Evolutionary conservation across 2,888 invertebrate species (phyloP).

Genomic region (Amphipoea lucens): DNA sequence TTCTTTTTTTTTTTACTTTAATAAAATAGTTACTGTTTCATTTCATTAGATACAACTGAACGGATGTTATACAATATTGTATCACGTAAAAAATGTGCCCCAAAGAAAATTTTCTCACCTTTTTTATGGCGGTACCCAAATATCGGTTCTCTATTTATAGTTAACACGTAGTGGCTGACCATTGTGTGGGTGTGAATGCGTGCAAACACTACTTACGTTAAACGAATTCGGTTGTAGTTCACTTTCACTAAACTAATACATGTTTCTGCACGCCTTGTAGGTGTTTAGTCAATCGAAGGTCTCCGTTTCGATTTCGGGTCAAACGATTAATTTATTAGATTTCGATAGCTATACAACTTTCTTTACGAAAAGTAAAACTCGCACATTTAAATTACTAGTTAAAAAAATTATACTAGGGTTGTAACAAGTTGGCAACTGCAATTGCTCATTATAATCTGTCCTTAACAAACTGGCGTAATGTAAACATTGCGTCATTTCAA

Average conservation of each 20-base stretch:
- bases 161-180: conserved; percentile 40
- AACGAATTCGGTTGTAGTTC: conserved; percentile 67
- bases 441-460: conserved; percentile 29
- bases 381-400: conserved; percentile 6
- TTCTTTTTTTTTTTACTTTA: not conserved
- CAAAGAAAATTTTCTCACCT: conserved; percentile 33
- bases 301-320: conserved; percentile 61
- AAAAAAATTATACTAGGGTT: conserved; percentile 12
- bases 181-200: conserved; percentile 55
- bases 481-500: conserved; percentile 51
- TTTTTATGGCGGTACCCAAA: conserved; percentile 31
- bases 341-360: conserved; percentile 57
- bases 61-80: conserved; percentile 36
- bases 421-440: conserved; percentile 31
- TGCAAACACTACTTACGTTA: conserved; percentile 65
- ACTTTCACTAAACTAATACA: conserved; percentile 71
- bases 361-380: conserved; percentile 52
- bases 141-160: conserved; percentile 50
- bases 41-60: not conserved
- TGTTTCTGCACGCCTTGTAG: conserved; percentile 60
- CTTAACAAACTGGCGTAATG: conserved; percentile 33
- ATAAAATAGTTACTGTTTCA: not conserved
- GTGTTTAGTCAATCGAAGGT: conserved; percentile 60
- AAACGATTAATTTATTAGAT: conserved; percentile 60
- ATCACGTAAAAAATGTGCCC: conserved; percentile 3